Percentiles rank a stretch among this genome's conserved stretches.
Conservation (phyloP, 53 echinoderm and acorn worm species). For the Zoroaster sp. region DNA sequence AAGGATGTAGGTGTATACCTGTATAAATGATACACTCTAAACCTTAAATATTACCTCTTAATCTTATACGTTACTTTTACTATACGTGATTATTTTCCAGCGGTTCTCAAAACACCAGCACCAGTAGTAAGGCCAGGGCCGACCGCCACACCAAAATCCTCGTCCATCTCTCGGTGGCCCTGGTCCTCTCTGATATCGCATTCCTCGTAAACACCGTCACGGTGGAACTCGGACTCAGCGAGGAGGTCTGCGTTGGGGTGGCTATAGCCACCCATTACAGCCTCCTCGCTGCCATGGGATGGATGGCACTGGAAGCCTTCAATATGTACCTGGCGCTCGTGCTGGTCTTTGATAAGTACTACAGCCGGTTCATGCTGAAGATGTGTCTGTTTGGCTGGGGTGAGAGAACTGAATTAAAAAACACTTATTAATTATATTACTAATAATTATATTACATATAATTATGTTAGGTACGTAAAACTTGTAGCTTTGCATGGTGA, state of each 20-base stretch:
- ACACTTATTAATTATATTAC: no score
- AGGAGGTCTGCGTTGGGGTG: neutral
- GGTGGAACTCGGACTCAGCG: neutral
- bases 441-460: no score
- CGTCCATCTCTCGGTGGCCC: constrained; percentile 77
- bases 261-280: constrained; percentile 72
- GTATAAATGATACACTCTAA: no score
- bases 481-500: no score
- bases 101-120: neutral
- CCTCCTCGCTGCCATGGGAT: constrained; percentile 81
- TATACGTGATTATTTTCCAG: neutral
- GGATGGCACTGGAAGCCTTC: constrained; percentile 96
- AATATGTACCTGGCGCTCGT: constrained; percentile 96
- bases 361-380: constrained; percentile 76
- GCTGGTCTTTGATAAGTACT: constrained; percentile 81
- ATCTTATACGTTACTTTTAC: no score
- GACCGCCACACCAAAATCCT: constrained; percentile 82
- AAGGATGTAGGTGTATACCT: no score
- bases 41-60: no score
- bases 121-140: neutral
- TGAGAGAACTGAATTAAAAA: constrained; percentile 9
- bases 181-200: constrained; percentile 72
- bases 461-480: no score
- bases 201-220: constrained; percentile 56
- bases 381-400: constrained; percentile 90